Evolutionary conservation across 2,888 invertebrate species (phyloP), one percentile per base, ranked within the genome.

Genomic region (Temnothorax ravouxi): DNA sequence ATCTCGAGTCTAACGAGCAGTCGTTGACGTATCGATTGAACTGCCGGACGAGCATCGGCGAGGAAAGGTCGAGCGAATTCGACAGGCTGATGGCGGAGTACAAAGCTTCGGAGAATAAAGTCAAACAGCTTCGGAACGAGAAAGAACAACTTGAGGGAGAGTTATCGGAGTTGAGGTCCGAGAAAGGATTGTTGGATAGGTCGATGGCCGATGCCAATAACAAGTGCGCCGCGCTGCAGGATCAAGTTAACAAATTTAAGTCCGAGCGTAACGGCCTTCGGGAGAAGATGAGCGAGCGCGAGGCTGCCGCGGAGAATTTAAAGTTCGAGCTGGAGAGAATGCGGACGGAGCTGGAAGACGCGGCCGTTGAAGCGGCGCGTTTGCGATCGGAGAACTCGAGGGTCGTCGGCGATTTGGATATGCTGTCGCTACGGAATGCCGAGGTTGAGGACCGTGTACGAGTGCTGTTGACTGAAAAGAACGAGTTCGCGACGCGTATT

Each of bases 1-100:
- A 84, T n/a, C 9, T 85, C 34, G 86, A 86, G 50, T 86, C 88
- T 44, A 72, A 83, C 9, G 89, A 88, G 38, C 85, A 89, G 47
- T 62, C 84, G 41, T 86, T 90, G 21, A 74, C 56, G 64, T 79
- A 82, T 84, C 88, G 84, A 62, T 71, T 87, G 66, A 86, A 80
- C 59, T 52, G 82, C 15, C 88, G 86, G 71, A 86, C 87, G 76
- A 50, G 69, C 9, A 82, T 76, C n/a, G 77, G 54, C 41, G 81
- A 80, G 4, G 87, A 89, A 21, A 85, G 84, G 21, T 52, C 83
- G 34, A 67, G 66, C 8, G 87, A 91, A 75, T 72, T 83, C n/a
- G 41, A 86, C 41, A 81, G 84, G 44, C 71, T 86, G 29, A 75
- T 66, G 44, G 66, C 85, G 25, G 67, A 87, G 29, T 76, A 81